These are phyloP conservation scores for Melipona beecheii DNA, from an alignment of 2,888 invertebrate genomes.

Conservation along the genomic window DNA sequence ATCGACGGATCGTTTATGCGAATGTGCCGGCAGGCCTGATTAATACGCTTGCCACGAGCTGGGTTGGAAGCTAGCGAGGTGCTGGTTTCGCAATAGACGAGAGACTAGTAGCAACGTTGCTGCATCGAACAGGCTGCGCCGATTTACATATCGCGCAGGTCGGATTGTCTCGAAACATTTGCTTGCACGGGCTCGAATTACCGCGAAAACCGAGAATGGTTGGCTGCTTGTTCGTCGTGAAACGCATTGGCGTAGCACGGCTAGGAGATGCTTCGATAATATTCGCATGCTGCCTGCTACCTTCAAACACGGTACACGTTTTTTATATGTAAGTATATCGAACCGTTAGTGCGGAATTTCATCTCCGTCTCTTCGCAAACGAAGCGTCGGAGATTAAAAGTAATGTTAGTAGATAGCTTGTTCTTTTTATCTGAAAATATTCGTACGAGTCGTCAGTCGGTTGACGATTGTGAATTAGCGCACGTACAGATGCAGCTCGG, in stretches of 20 bases:
- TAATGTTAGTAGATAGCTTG: background rate
- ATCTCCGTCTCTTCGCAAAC: background rate
- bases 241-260: slow-evolving; percentile 3
- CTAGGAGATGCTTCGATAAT: slow-evolving; percentile 29
- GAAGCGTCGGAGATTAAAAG: background rate
- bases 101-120: slow-evolving; percentile 17
- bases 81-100: slow-evolving; percentile 17
- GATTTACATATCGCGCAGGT: slow-evolving; percentile 58
- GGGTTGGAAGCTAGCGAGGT: slow-evolving; percentile 19
- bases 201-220: slow-evolving; percentile 36
- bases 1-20: slow-evolving; percentile 56
- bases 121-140: slow-evolving; percentile 17
- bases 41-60: slow-evolving; percentile 31
- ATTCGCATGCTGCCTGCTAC: background rate
- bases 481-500: slow-evolving; percentile 1
- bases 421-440: background rate
- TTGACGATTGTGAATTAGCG: slow-evolving; percentile 4
- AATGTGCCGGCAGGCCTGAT: slow-evolving; percentile 48
- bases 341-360: slow-evolving; percentile 20
- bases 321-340: background rate
- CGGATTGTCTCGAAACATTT: slow-evolving; percentile 28
- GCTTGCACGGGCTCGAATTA: slow-evolving; percentile 39
- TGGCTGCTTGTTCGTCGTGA: slow-evolving; percentile 20
- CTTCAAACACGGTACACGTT: background rate
- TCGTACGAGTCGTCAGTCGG: background rate